phyloP scores from a whole-genome alignment of 92 coral and sea anemone species.

The Hydrozoanthus gracilis region DNA sequence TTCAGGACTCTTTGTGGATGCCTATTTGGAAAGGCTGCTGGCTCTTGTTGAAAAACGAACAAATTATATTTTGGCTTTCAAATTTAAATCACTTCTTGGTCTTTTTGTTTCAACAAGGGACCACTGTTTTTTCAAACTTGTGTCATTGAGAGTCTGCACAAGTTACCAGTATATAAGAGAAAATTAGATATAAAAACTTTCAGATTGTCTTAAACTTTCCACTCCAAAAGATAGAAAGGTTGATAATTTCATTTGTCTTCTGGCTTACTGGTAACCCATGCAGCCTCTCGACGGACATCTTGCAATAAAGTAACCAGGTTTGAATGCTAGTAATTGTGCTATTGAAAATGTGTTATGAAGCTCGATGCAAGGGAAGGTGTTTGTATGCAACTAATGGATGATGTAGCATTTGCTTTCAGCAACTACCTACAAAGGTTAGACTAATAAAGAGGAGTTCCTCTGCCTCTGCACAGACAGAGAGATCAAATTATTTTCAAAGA shows the following conservation, averaged over 20 bases:
- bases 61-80: not conserved
- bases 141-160: constrained; percentile 31
- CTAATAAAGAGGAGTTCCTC: constrained; percentile 23
- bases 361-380: constrained; percentile 66
- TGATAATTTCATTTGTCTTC: not conserved
- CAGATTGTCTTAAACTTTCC: too few relatives aligned
- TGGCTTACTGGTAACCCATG: not conserved
- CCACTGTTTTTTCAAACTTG: constrained; percentile 14
- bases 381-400: constrained; percentile 66
- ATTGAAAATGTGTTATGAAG: not conserved
- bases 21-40: constrained; percentile 23
- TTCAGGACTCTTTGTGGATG: not conserved
- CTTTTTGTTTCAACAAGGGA: not conserved
- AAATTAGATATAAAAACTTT: not conserved
- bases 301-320: constrained; percentile 6
- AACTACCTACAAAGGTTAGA: constrained; percentile 56
- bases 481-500: constrained; percentile 63
- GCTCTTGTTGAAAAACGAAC: not conserved
- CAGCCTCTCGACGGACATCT: constrained; percentile 9
- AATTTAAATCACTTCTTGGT: not conserved
- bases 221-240: not conserved
- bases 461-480: constrained; percentile 48
- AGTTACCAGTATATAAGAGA: not conserved
- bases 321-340: constrained; percentile 28
- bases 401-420: constrained; percentile 73